Evolutionary conservation across 2,113 vertebrate genomes (phyloP), one percentile per base, ranked within the genome.

Genomic region (Python bivittatus): DNA sequence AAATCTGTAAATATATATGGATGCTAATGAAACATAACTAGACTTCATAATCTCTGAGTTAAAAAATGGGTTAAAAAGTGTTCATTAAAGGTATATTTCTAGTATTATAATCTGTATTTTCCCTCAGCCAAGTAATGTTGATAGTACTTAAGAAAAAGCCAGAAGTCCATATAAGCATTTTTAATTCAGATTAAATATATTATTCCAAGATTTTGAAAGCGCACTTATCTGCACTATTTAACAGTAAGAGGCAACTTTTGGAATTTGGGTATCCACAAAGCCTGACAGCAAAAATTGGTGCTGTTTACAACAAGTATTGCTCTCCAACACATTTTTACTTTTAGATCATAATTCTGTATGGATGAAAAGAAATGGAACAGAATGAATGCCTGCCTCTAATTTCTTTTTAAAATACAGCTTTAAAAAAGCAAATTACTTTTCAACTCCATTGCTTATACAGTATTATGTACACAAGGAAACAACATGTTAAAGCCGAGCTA

Each of bases 131-230:
- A 54, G 57, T 33, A 85, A 92, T 89, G 57, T 57, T 56, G n/a
- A 52, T 61, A 85, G n/a, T 54, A 84, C 33, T 96, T 95, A 97
- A 98, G 91, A 93, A 97, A 97, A 96, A 97, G 93, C 91, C 97
- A 96, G 97, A 93, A 96, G 68, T 96, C 97, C 97, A 97, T 97
- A 98, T 98, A 98, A 99, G 98, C 97, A 97, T 97, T 96, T 99
- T 99, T 99, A 99, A 99, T 99, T 97, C 97, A 97, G 98, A 98
- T 99, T 98, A 98, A 99, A 99, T 99, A 98, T 98, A 99, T 98
- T 98, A 97, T 97, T 97, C 97, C 97, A 98, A 98, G 96, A 97
- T 97, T 98, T 96, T 96, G 95, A 97, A 98, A 97, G 97, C 54
- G 94, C 97, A 98, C 97, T 98, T 97, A 96, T 97, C 96, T 97